Evolutionary conservation across 2,888 invertebrate species (phyloP).

Genomic region (Mesochorus sp.): DNA sequence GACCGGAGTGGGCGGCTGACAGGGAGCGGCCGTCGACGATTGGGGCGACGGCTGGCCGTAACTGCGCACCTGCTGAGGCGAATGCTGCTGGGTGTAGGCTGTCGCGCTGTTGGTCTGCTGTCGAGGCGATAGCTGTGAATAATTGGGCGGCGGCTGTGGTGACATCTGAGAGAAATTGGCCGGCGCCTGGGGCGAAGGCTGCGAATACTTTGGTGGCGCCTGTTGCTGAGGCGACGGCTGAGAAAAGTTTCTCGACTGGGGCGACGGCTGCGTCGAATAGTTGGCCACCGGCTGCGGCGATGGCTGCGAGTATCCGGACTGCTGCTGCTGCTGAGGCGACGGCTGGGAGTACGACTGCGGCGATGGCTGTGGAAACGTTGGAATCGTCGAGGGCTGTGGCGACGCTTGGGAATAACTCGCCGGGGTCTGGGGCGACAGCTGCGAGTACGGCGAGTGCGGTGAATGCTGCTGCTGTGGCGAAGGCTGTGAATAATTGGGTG

Average conservation of each 20-base stretch:
- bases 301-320: slow-evolving; percentile 73
- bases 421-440: slow-evolving; percentile 80
- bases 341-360: slow-evolving; percentile 68
- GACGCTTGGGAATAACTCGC: slow-evolving; percentile 72
- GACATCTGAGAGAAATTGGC: slow-evolving; percentile 77
- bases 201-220: slow-evolving; percentile 80
- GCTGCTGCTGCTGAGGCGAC: slow-evolving; percentile 70
- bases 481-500: slow-evolving; percentile 77
- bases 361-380: slow-evolving; percentile 68
- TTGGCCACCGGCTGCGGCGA: slow-evolving; percentile 65
- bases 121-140: slow-evolving; percentile 83
- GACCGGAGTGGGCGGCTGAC: slow-evolving; percentile 65
- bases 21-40: slow-evolving; percentile 47
- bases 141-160: slow-evolving; percentile 74
- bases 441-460: slow-evolving; percentile 64
- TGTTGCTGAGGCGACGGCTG: slow-evolving; percentile 77
- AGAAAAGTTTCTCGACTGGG: slow-evolving; percentile 68
- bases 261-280: slow-evolving; percentile 67
- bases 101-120: slow-evolving; percentile 80
- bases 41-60: slow-evolving; percentile 64
- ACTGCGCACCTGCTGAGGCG: slow-evolving; percentile 63
- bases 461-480: slow-evolving; percentile 72
- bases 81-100: slow-evolving; percentile 70
- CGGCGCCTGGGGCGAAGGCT: slow-evolving; percentile 68
- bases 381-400: slow-evolving; percentile 63